Percentiles rank a stretch among this genome's conserved stretches.
phyloP scores from a whole-genome alignment of 2,113 vertebrate genomes.

The Nestor notabilis region DNA sequence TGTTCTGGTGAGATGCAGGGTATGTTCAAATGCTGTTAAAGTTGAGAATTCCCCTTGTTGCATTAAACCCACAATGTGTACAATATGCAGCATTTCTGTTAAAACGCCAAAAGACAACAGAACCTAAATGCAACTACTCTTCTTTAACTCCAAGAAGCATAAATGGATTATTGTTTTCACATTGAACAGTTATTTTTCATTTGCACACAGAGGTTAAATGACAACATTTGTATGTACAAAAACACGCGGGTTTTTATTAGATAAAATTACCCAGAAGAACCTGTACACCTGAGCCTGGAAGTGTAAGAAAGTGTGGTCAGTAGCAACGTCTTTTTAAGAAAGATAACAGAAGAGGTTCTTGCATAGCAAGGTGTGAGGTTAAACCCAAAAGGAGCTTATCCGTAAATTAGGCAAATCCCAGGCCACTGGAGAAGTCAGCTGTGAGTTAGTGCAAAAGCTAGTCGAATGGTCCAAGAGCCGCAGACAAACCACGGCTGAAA shows the following conservation, averaged over 20 bases:
- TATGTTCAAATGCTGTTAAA: constrained; percentile 57
- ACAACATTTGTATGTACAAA: constrained; percentile 73
- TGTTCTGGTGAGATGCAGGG: constrained; percentile 74
- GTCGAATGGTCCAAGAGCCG: constrained; percentile 18
- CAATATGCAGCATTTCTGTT: constrained; percentile 83
- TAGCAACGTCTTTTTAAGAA: constrained; percentile 64
- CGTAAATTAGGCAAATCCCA: constrained; percentile 47
- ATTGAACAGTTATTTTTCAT: constrained; percentile 59
- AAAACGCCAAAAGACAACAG: constrained; percentile 80
- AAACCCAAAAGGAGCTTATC: constrained; percentile 67
- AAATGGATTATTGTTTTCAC: constrained; percentile 64
- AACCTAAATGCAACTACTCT: constrained; percentile 78
- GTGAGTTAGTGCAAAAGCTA: constrained; percentile 74
- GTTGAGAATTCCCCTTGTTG: constrained; percentile 52
- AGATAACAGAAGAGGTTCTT: constrained; percentile 72
- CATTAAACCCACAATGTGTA: constrained; percentile 80
- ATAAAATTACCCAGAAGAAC: constrained; percentile 69
- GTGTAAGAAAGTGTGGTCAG: constrained; percentile 69
- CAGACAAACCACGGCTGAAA: neutral
- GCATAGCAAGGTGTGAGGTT: constrained; percentile 78
- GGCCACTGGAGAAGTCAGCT: constrained; percentile 9
- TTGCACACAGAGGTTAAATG: constrained; percentile 67
- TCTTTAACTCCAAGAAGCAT: constrained; percentile 65
- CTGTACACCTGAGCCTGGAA: constrained; percentile 78
- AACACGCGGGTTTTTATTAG: constrained; percentile 42